These are phyloP conservation scores for Mirounga angustirostris DNA, from an alignment of 2,113 vertebrate genomes.

Conservation along the genomic window DNA sequence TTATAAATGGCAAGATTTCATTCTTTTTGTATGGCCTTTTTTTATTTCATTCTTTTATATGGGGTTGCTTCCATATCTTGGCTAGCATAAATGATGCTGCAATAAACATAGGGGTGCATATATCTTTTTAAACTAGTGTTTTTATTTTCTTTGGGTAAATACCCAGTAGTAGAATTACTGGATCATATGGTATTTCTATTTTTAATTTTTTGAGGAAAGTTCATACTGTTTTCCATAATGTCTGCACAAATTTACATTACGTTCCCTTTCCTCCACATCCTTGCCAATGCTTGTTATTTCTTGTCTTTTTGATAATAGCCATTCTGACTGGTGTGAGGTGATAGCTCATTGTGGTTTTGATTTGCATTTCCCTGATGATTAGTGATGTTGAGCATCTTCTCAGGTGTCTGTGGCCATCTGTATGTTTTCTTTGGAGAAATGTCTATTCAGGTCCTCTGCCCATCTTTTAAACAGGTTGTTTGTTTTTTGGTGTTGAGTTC, in stretches of 20 bases:
- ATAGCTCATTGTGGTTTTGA: not conserved
- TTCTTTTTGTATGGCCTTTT: not conserved
- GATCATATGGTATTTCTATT: not conserved
- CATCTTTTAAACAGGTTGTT: not conserved
- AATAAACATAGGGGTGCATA: not conserved
- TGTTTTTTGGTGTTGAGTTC: not conserved
- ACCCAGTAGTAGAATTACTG: not conserved
- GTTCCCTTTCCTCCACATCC: not conserved
- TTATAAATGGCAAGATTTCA: not conserved
- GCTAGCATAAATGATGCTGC: not conserved
- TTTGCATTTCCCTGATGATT: not conserved
- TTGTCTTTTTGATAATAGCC: not conserved
- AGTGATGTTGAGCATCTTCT: not conserved
- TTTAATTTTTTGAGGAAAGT: not conserved
- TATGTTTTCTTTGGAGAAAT: not conserved
- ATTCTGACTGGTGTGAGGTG: not conserved
- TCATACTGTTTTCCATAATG: not conserved
- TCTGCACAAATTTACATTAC: not conserved
- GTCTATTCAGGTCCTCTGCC: not conserved
- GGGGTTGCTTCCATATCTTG: not conserved
- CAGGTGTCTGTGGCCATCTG: not conserved
- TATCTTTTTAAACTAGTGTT: not conserved
- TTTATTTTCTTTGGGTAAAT: not conserved
- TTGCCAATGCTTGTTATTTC: not conserved
- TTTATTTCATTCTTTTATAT: not conserved